These are phyloP conservation scores for Scortum barcoo DNA, from an alignment of 2,113 vertebrate species.

Conservation along the genomic window DNA sequence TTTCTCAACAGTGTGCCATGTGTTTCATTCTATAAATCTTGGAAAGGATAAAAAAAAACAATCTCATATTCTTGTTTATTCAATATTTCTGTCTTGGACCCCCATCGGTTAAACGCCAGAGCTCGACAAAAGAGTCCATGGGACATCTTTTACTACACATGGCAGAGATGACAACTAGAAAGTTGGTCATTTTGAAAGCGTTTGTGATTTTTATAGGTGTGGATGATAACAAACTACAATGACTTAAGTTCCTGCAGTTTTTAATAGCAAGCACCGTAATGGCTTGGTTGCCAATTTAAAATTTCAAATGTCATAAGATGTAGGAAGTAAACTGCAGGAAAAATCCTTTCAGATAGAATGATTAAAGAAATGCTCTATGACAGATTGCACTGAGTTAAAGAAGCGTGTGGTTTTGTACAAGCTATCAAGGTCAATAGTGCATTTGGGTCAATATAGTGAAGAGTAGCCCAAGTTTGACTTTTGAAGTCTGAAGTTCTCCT, in stretches of 20 bases:
- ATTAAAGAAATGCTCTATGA: background rate
- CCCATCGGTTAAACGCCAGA: too few relatives aligned
- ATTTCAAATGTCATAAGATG: too few relatives aligned
- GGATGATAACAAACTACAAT: background rate
- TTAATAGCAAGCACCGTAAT: background rate
- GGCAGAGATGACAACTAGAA: background rate
- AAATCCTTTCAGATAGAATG: background rate
- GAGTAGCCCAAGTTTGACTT: background rate
- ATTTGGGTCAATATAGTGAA: background rate
- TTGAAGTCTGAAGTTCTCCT: slow-evolving; percentile 12
- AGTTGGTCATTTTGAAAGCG: too few relatives aligned
- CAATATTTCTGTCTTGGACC: background rate
- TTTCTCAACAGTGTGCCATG: background rate
- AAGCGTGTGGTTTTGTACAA: background rate
- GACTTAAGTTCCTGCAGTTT: background rate
- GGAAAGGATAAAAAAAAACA: too few relatives aligned
- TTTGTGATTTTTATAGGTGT: too few relatives aligned
- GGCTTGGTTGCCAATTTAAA: background rate
- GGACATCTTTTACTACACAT: background rate
- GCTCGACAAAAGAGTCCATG: too few relatives aligned
- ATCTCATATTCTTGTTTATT: background rate
- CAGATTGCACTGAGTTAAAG: background rate
- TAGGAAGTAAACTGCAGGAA: background rate
- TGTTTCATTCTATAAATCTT: background rate
- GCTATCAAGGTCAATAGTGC: slow-evolving; percentile 15